phyloP scores from a whole-genome alignment of 2,797 vertebrate genomes.

The Tauraco hartlaubi region DNA sequence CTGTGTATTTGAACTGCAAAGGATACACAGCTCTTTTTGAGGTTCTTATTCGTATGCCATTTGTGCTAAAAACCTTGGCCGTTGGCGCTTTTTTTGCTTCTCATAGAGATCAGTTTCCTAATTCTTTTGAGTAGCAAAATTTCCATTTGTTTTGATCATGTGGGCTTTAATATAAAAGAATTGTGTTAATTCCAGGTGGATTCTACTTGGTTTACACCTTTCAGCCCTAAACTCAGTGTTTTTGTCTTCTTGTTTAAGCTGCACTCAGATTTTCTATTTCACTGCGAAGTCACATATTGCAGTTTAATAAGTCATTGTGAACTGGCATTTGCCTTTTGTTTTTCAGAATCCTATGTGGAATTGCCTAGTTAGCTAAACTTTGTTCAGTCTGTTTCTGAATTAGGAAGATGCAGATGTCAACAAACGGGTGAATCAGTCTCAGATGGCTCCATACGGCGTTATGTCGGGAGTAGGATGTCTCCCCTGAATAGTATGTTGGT shows the following conservation, averaged over 20 bases:
- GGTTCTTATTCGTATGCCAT: background rate
- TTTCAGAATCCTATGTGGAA: conserved; percentile 5
- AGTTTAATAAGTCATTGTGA: conserved; percentile 14
- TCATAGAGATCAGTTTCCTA: background rate
- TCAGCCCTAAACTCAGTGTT: background rate
- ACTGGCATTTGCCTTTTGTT: conserved; percentile 23
- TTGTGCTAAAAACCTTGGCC: background rate
- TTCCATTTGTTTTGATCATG: conserved; percentile 16
- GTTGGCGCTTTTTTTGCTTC: background rate
- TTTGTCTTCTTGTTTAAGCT: background rate
- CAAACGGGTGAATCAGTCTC: background rate
- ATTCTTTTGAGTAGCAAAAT: background rate
- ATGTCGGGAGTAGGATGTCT: background rate
- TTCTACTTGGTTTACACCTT: background rate
- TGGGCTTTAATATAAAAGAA: background rate
- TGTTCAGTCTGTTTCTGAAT: conserved; percentile 30
- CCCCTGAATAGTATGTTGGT: background rate
- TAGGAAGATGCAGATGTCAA: conserved; percentile 48
- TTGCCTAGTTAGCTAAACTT: conserved; percentile 13
- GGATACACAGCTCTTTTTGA: background rate
- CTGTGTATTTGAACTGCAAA: background rate
- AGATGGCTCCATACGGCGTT: background rate
- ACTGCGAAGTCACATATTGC: background rate
- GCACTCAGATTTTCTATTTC: conserved; percentile 1
- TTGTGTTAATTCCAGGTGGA: background rate